Conservation (phyloP, 1,140 invertebrate genomes). For the Scaptomyza graminum region DNA sequence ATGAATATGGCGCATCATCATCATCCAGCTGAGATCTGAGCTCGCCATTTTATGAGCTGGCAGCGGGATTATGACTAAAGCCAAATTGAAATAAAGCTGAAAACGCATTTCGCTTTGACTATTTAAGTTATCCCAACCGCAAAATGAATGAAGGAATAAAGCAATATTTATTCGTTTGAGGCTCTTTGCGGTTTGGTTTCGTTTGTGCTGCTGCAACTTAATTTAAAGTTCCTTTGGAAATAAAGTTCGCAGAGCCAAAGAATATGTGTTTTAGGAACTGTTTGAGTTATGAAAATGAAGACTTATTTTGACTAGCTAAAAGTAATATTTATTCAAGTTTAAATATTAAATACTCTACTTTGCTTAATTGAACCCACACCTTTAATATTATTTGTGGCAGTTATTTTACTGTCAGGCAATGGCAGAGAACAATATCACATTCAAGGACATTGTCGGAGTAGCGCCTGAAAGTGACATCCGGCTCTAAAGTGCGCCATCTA, state of each 20-base stretch:
- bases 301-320: too few relatives aligned
- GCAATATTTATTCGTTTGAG: too few relatives aligned
- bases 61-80: conserved; percentile 36
- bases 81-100: conserved; percentile 31
- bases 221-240: too few relatives aligned
- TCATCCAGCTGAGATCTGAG: conserved; percentile 10
- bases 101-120: conserved; percentile 8
- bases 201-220: too few relatives aligned
- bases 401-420: background rate
- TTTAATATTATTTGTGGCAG: background rate
- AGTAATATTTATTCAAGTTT: too few relatives aligned
- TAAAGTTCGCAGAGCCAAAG: too few relatives aligned
- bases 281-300: too few relatives aligned
- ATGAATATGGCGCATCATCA: background rate
- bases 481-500: conserved; percentile 29
- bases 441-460: conserved; percentile 34
- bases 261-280: too few relatives aligned
- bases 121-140: conserved; percentile 16
- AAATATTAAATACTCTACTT: too few relatives aligned
- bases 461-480: conserved; percentile 33
- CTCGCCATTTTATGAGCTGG: background rate
- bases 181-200: too few relatives aligned
- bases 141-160: conserved; percentile 21
- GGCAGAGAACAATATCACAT: conserved; percentile 16
- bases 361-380: too few relatives aligned